A percentile compares a stretch with the other conserved stretches of the same genome.
These are phyloP conservation scores for Falco columbarius DNA, from an alignment of 2,797 vertebrate species.

Conservation along the genomic window DNA sequence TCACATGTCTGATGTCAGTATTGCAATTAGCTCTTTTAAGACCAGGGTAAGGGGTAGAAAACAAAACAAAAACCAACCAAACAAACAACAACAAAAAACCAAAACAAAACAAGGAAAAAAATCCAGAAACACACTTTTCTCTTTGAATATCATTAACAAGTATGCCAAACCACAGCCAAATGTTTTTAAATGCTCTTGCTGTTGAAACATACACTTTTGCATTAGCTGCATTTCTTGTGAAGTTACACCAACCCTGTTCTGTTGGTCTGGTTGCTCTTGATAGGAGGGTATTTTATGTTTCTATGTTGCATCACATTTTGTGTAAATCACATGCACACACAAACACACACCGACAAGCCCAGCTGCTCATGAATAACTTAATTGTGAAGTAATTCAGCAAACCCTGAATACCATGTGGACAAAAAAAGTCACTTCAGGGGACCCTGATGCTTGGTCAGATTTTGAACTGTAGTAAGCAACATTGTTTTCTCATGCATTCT, in stretches of 20 bases:
- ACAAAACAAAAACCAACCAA: too few relatives aligned
- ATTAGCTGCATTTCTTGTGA: not conserved
- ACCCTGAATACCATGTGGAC: not conserved
- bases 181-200: not conserved
- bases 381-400: not conserved
- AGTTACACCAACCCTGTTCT: not conserved
- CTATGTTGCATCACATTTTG: not conserved
- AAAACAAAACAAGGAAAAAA: not conserved
- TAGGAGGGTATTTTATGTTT: not conserved
- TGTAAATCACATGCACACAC: not conserved
- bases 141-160: not conserved
- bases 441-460: not conserved
- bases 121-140: not conserved
- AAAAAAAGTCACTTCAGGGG: not conserved
- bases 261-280: not conserved
- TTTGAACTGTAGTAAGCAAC: not conserved
- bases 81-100: rapidly evolving
- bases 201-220: not conserved
- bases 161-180: not conserved
- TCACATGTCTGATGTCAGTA: not conserved
- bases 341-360: not conserved
- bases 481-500: not conserved
- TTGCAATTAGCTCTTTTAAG: not conserved
- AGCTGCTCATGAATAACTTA: not conserved
- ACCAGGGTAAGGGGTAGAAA: rapidly evolving